Evolutionary conservation across 2,113 vertebrate species (phyloP).

Genomic region (Ptyas mucosa): DNA sequence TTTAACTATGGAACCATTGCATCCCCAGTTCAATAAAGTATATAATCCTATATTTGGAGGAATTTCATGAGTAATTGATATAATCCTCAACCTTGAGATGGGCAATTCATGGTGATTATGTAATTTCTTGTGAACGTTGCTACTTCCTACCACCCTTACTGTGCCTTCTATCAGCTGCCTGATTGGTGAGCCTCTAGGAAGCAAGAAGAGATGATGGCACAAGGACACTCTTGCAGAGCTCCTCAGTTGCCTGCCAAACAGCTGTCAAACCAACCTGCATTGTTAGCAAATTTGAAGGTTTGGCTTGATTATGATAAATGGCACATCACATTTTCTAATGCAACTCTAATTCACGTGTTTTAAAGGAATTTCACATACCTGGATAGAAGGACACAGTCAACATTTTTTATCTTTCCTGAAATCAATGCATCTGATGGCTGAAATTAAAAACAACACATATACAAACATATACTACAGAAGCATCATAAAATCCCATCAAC

Average conservation of each 20-base stretch:
- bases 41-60: neutral
- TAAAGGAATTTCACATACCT: conserved; percentile 71
- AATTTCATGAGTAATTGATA: neutral
- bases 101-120: neutral
- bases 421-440: conserved; percentile 94
- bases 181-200: neutral
- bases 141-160: neutral
- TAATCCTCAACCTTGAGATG: neutral
- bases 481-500: neutral
- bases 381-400: conserved; percentile 92
- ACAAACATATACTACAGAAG: neutral
- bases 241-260: neutral
- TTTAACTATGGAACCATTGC: neutral
- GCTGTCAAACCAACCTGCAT: neutral
- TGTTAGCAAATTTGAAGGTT: neutral
- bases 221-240: neutral
- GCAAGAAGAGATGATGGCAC: neutral
- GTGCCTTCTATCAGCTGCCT: neutral
- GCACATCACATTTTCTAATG: neutral
- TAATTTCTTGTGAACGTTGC: neutral
- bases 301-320: neutral
- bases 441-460: conserved; percentile 34
- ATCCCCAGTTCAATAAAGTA: neutral
- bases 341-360: fast-evolving
- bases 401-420: conserved; percentile 93